Conservation (phyloP, 1,140 invertebrate genomes). For the Cardiocondyla obscurior region DNA sequence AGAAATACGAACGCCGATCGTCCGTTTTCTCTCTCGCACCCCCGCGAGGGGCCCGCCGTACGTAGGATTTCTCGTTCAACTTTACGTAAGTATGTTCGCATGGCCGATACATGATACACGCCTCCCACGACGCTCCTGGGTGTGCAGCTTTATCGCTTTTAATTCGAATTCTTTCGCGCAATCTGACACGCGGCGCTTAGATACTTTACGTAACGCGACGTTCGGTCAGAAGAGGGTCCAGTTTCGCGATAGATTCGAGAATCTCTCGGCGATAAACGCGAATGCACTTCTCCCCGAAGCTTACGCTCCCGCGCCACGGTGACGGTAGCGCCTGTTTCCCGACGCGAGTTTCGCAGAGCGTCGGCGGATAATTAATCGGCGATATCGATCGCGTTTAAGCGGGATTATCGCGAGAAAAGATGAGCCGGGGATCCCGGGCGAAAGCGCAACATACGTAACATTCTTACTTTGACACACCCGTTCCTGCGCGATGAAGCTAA, state of each 20-base stretch:
- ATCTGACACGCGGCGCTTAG: constrained; percentile 36
- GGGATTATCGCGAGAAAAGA: constrained; percentile 12
- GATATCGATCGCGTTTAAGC: background rate
- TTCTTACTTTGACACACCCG: constrained; percentile 20
- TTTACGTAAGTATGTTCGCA: constrained; percentile 25
- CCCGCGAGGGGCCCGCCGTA: too few species aligned
- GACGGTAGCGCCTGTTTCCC: too few species aligned
- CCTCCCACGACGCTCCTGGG: background rate
- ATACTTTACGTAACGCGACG: background rate
- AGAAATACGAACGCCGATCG: constrained; percentile 31
- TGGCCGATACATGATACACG: constrained; percentile 31
- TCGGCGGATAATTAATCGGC: constrained; percentile 22
- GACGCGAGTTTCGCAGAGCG: background rate
- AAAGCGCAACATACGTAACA: constrained; percentile 25
- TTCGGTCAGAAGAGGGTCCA: background rate
- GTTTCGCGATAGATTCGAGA: constrained; percentile 53
- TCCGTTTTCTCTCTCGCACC: background rate
- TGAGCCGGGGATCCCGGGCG: background rate
- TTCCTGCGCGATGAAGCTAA: constrained; percentile 59
- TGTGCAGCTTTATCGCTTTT: constrained; percentile 45
- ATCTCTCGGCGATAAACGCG: constrained; percentile 6
- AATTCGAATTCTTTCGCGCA: constrained; percentile 62
- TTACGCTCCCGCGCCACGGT: too few species aligned
- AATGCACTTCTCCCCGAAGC: too few species aligned
- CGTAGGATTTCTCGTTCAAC: constrained; percentile 41